Conservation (phyloP, 2,113 vertebrate species). For the Myrmophylax atrothorax region DNA sequence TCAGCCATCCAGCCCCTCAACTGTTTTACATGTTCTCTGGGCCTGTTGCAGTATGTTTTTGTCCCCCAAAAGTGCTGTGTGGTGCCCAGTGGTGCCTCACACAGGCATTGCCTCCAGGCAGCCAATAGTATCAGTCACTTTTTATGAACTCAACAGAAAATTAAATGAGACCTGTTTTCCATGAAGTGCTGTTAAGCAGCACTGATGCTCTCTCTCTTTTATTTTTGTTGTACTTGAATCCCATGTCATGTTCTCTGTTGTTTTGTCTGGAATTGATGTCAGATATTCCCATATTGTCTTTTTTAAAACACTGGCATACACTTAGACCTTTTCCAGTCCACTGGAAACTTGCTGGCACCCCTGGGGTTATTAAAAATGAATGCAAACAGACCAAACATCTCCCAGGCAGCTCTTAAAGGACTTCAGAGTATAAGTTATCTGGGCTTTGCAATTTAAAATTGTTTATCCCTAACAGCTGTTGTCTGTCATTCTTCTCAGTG, state of each 20-base stretch:
- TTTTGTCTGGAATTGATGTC: background rate
- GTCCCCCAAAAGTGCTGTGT: background rate
- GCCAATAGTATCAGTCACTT: background rate
- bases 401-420: background rate
- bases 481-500: background rate
- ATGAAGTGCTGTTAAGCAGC: background rate
- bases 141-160: background rate
- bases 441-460: constrained; percentile 8
- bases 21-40: fast-evolving
- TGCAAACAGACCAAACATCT: background rate
- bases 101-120: background rate
- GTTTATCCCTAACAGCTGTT: constrained; percentile 35
- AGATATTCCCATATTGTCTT: background rate
- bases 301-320: constrained; percentile 1
- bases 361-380: background rate
- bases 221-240: background rate
- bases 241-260: background rate
- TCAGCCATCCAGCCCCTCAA: background rate
- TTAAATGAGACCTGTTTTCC: background rate
- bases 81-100: background rate
- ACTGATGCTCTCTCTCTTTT: background rate
- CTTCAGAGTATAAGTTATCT: background rate
- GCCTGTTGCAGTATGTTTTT: background rate
- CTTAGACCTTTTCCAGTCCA: background rate
- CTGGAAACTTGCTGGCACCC: background rate